Percentiles rank a stretch among this genome's conserved stretches.
These are phyloP conservation scores for Hyphantria cunea DNA, from an alignment of 1,140 invertebrate species.

Conservation along the genomic window DNA sequence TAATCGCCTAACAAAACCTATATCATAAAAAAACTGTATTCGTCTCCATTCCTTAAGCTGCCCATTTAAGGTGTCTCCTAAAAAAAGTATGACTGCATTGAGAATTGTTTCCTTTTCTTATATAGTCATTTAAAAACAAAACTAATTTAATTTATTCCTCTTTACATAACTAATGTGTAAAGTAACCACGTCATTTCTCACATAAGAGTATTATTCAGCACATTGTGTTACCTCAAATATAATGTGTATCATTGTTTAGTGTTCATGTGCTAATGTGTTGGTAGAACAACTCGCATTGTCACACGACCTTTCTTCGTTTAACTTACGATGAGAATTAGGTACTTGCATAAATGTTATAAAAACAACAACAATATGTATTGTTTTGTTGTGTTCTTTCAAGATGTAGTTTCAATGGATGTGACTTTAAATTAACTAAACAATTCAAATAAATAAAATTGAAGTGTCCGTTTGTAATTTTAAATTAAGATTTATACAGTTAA, in stretches of 20 bases:
- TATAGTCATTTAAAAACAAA: too few relatives aligned
- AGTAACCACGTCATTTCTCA: not conserved
- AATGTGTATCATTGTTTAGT: too few relatives aligned
- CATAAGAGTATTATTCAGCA: not conserved
- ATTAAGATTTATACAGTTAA: too few relatives aligned
- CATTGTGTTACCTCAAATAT: not conserved
- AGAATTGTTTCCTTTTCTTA: too few relatives aligned
- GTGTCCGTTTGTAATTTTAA: too few relatives aligned
- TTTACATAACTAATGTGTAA: not conserved
- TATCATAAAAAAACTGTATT: too few relatives aligned
- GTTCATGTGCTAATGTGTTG: not conserved
- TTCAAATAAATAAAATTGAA: too few relatives aligned
- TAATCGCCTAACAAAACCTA: too few relatives aligned
- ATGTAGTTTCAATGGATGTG: not conserved
- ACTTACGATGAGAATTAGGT: not conserved
- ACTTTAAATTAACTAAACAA: not conserved
- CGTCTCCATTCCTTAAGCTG: too few relatives aligned
- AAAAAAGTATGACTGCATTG: too few relatives aligned
- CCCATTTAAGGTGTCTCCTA: too few relatives aligned
- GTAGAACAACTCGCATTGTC: not conserved
- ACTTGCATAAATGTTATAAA: not conserved
- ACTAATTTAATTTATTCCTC: too few relatives aligned
- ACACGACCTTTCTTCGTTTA: slow-evolving; percentile 1
- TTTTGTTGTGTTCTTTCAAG: not conserved
- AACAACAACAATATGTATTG: slow-evolving; percentile 3